These are phyloP conservation scores for Temnothorax nylanderi DNA, from an alignment of 1,140 invertebrate genomes.

Conservation along the genomic window DNA sequence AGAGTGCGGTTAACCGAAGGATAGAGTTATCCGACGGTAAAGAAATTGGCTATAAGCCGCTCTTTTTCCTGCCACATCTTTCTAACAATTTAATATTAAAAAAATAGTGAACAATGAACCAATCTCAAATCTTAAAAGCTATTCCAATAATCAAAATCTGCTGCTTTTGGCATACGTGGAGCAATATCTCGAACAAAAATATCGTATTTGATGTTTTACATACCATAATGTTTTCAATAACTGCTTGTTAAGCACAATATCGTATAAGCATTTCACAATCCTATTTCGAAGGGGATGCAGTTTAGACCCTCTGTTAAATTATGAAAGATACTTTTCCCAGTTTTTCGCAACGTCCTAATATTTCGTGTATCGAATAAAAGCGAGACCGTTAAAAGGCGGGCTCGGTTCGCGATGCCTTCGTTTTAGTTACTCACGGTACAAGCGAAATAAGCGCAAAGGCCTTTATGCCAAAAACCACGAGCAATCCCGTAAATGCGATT, in stretches of 20 bases:
- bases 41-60: no score
- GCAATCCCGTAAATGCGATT: conserved; percentile 71
- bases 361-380: conserved; percentile 18
- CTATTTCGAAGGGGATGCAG: not conserved
- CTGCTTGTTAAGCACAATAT: conserved; percentile 9
- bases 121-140: not conserved
- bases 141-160: not conserved
- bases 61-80: not conserved
- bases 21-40: no score
- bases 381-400: not conserved
- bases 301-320: not conserved
- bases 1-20: no score
- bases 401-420: not conserved
- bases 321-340: not conserved
- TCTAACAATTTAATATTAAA: not conserved
- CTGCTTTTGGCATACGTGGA: not conserved
- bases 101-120: not conserved
- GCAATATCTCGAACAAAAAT: not conserved
- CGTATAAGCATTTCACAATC: not conserved
- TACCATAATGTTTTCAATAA: conserved; percentile 2
- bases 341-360: conserved; percentile 18
- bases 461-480: conserved; percentile 51
- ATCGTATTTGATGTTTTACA: not conserved
- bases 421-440: conserved; percentile 11
- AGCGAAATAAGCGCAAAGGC: conserved; percentile 46